phyloP scores from a whole-genome alignment of 1,140 invertebrate species.

The Bicyclus anynana region DNA sequence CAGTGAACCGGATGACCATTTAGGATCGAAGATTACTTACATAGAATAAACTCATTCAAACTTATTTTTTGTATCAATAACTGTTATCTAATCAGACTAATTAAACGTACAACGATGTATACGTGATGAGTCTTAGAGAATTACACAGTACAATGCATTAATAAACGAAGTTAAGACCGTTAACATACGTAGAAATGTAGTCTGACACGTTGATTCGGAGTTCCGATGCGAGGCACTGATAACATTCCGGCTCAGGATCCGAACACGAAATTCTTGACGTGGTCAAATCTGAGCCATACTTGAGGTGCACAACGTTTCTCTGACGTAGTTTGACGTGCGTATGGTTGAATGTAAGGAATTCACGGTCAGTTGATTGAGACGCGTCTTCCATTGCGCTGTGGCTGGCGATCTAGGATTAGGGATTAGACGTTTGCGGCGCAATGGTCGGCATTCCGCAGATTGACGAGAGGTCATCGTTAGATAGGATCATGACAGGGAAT shows the following conservation, averaged over 20 bases:
- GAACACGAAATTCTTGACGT: conserved; percentile 68
- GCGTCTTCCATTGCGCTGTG: conserved; percentile 56
- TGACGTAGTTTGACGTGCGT: conserved; percentile 37
- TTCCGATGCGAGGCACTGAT: conserved; percentile 61
- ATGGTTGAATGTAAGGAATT: conserved; percentile 61
- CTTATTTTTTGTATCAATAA: conserved; percentile 27
- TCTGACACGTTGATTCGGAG: conserved; percentile 57
- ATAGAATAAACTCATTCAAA: too few relatives aligned
- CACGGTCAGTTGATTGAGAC: conserved; percentile 54
- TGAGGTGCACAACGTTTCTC: conserved; percentile 49
- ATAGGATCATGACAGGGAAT: conserved; percentile 71
- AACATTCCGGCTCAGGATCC: conserved; percentile 67
- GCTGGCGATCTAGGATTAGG: conserved; percentile 47
- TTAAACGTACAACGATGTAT: conserved; percentile 34
- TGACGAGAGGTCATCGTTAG: conserved; percentile 52
- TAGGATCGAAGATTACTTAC: too few relatives aligned
- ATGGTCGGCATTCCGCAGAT: conserved; percentile 58
- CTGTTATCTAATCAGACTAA: conserved; percentile 56
- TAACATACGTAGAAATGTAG: conserved; percentile 53
- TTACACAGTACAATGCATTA: conserved; percentile 38
- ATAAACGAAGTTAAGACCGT: conserved; percentile 56
- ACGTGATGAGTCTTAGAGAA: conserved; percentile 26
- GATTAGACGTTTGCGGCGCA: conserved; percentile 41
- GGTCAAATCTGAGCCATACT: conserved; percentile 51
- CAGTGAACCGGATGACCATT: too few relatives aligned